These are phyloP conservation scores for Myotis yumanensis DNA, from an alignment of 2,113 vertebrate genomes.

Conservation along the genomic window DNA sequence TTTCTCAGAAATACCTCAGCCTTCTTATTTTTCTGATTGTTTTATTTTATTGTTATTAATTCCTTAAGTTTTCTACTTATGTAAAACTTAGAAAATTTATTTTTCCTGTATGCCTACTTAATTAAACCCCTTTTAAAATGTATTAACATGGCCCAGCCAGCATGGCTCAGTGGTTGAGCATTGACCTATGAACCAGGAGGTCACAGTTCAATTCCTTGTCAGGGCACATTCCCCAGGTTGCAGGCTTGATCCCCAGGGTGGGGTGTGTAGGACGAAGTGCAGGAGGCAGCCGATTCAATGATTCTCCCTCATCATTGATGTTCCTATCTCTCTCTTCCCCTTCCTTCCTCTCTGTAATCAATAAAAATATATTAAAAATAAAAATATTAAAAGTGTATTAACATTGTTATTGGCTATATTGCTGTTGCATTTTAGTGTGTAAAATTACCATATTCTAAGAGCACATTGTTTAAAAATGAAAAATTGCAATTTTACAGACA, in stretches of 20 bases:
- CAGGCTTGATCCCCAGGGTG: no score
- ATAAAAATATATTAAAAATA: no score
- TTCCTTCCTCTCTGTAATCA: no score
- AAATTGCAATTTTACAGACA: not conserved
- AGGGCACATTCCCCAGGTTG: no score
- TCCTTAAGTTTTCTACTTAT: not conserved
- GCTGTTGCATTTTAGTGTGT: not conserved
- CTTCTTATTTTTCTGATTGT: not conserved
- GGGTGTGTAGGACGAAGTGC: no score
- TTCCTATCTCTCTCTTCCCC: no score
- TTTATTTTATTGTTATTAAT: not conserved
- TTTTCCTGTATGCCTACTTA: not conserved
- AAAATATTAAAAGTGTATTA: not conserved
- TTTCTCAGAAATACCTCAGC: not conserved
- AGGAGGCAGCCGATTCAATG: no score
- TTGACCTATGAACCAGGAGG: no score
- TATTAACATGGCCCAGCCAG: not conserved
- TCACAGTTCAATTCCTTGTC: no score
- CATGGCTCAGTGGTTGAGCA: no score
- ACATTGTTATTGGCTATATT: not conserved
- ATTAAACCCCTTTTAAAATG: not conserved
- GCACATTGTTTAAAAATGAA: slow-evolving; percentile 29
- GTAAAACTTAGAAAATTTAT: not conserved
- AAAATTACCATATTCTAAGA: slow-evolving; percentile 25
- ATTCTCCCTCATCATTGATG: no score